Percentiles rank a stretch among this genome's conserved stretches.
Evolutionary conservation across 2,888 invertebrate genomes (phyloP).

Genomic region (Cephus pulcher): DNA sequence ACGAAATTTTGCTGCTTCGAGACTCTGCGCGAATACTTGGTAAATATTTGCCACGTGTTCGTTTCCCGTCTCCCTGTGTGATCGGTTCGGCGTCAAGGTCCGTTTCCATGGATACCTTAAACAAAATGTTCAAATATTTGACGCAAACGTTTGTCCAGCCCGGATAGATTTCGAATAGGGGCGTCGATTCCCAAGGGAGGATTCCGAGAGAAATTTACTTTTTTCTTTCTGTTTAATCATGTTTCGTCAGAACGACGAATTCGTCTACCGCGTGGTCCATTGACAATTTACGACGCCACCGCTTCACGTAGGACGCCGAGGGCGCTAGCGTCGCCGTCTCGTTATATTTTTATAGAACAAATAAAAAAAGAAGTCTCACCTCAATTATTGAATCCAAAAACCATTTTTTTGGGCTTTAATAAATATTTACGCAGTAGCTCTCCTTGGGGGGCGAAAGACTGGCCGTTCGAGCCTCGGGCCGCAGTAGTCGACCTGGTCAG

Average conservation of each 20-base stretch:
- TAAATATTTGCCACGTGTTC: constrained; percentile 55
- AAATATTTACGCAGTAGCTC: background rate
- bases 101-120: constrained; percentile 56
- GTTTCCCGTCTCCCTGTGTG: constrained; percentile 25
- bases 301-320: background rate
- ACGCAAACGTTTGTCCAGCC: constrained; percentile 31
- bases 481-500: background rate
- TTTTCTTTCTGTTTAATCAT: background rate
- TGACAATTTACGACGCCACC: no score
- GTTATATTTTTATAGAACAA: background rate
- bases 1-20: background rate
- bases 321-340: background rate
- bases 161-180: background rate
- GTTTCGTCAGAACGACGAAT: background rate
- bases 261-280: background rate
- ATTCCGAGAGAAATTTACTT: background rate
- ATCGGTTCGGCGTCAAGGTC: constrained; percentile 14
- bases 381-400: background rate
- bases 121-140: constrained; percentile 41
- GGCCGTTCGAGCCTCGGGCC: background rate
- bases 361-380: background rate
- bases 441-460: background rate
- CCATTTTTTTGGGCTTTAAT: background rate
- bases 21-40: constrained; percentile 45
- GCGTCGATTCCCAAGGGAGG: background rate